A percentile compares a stretch with the other conserved stretches of the same genome.
These are phyloP conservation scores for Papilio glaucus DNA, from an alignment of 1,140 invertebrate genomes.

Conservation along the genomic window DNA sequence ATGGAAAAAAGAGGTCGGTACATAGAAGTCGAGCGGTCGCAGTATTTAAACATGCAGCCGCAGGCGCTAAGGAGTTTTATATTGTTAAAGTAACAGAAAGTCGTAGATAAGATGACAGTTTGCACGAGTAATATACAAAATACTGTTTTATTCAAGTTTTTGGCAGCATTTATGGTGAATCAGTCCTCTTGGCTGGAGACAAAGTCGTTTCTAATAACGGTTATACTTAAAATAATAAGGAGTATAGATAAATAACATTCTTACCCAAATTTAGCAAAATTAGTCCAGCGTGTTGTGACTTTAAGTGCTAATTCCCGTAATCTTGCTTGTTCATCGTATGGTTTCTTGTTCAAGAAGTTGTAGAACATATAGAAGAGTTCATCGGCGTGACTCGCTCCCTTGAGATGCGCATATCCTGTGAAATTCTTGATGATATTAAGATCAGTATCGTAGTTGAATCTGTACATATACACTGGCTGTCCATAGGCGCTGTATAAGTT, in stretches of 20 bases:
- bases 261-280: slow-evolving; percentile 87
- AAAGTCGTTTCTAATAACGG: too few relatives aligned
- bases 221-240: too few relatives aligned
- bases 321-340: slow-evolving; percentile 59
- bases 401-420: slow-evolving; percentile 49
- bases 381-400: slow-evolving; percentile 85
- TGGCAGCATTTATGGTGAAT: too few relatives aligned
- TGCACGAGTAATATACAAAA: too few relatives aligned
- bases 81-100: too few relatives aligned
- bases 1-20: too few relatives aligned
- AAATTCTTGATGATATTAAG: slow-evolving; percentile 61
- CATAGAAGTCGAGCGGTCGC: too few relatives aligned
- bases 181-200: too few relatives aligned
- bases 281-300: slow-evolving; percentile 86
- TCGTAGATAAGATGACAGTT: too few relatives aligned
- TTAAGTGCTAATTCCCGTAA: slow-evolving; percentile 55
- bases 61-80: too few relatives aligned
- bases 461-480: slow-evolving; percentile 78
- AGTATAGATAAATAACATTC: not conserved
- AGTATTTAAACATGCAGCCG: too few relatives aligned
- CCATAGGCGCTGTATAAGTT: slow-evolving; percentile 50
- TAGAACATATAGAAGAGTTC: slow-evolving; percentile 86
- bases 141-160: too few relatives aligned
- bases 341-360: slow-evolving; percentile 65
- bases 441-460: slow-evolving; percentile 73